Evolutionary conservation across 2,797 vertebrate genomes (phyloP).

Genomic region (Esox lucius): DNA sequence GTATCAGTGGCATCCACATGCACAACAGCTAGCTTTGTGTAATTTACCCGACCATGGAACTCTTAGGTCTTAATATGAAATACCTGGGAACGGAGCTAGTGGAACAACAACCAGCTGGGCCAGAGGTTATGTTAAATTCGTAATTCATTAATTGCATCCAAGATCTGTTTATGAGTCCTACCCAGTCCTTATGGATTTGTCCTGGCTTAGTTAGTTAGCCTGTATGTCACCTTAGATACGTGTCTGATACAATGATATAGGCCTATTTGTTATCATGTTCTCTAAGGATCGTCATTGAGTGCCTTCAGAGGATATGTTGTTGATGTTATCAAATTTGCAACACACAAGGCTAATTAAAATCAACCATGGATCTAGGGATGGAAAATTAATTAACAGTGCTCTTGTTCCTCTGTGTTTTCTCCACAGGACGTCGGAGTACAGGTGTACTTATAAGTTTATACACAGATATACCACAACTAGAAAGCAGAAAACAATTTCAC

Average conservation of each 20-base stretch:
- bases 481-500: too few species aligned
- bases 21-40: constrained; percentile 51
- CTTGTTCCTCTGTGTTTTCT: not conserved
- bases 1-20: constrained; percentile 46
- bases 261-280: not conserved
- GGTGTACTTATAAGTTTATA: too few species aligned
- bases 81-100: not conserved
- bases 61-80: constrained; percentile 4
- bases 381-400: constrained; percentile 1
- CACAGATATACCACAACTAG: too few species aligned
- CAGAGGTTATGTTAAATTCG: not conserved
- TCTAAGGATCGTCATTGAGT: not conserved
- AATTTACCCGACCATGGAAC: constrained; percentile 39
- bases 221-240: not conserved
- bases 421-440: constrained; percentile 1
- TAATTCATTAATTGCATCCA: not conserved
- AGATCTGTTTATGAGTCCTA: not conserved
- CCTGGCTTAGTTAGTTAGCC: not conserved
- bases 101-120: not conserved
- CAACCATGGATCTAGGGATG: not conserved
- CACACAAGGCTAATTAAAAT: constrained; percentile 1
- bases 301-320: not conserved
- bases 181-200: not conserved
- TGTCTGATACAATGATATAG: not conserved
- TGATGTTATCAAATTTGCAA: not conserved